Evolutionary conservation across 2,797 vertebrate genomes (phyloP), one percentile per base, ranked within the genome.

Genomic region (Helicolenus hilgendorfi): DNA sequence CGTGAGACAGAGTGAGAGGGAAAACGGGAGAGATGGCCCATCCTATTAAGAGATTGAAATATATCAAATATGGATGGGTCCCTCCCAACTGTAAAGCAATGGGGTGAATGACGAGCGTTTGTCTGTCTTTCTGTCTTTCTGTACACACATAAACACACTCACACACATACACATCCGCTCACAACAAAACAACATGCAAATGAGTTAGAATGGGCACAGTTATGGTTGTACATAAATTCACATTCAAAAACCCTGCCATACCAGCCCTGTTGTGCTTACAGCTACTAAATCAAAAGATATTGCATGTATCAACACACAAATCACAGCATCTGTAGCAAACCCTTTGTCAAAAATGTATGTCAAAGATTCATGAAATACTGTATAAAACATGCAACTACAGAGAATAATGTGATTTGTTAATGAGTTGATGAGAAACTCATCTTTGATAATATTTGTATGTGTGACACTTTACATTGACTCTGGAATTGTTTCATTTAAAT

Each of bases 51-150:
- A 81, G 73, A 96, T 95, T 72, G 53, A 86, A 72, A 49, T 26
- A 10, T 74, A 94, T 95, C 75, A 96, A 96, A 94, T 90, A 95
- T 95, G 80, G 70, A 96, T 91, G 68, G 68, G 74, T 88, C 83
- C 85, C 69, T 88, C 45, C 65, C 72, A 56, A 76, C 84, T 80
- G 53, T 83, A 83, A n/a, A 82, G 86, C 77, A 85, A 56, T 60
- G 53, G 49, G 84, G 56, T 84, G 70, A 92, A 81, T 75, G 77
- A 87, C 65, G 27, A 85, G 79, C 63, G 18, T 71, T 33, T 77
- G 36, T 65, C 36, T 53, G 27, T 65, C 45, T 49, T 49, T 49
- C 41, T 49, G 7, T 20, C 53, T 65, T 20, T 27, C 64, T 31
- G 18, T 38, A 15, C 24, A 70, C 11, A 59, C 38, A 72, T 35